phyloP scores from a whole-genome alignment of 1,140 invertebrate genomes.

The Apis cerana region DNA sequence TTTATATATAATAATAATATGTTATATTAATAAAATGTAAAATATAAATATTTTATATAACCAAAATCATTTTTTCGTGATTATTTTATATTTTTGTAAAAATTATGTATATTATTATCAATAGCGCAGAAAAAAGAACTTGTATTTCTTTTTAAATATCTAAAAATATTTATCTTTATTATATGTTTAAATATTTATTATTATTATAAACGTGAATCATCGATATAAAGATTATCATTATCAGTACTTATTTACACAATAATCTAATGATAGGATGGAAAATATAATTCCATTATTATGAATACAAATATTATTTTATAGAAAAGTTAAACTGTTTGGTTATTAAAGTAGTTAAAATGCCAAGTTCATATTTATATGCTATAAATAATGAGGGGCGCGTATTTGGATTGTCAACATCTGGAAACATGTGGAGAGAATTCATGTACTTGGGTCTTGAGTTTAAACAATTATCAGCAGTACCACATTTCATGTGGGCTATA shows the following conservation, averaged over 20 bases:
- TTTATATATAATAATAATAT: not conserved
- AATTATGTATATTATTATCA: slow-evolving; percentile 2
- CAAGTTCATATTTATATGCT: slow-evolving; percentile 90
- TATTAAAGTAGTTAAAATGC: slow-evolving; percentile 79
- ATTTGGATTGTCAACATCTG: slow-evolving; percentile 89
- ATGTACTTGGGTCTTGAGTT: slow-evolving; percentile 92
- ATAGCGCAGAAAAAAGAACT: not conserved
- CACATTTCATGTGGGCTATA: slow-evolving; percentile 94
- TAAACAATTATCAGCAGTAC: slow-evolving; percentile 91
- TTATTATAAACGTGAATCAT: not conserved
- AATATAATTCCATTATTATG: not conserved
- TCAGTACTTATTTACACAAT: not conserved
- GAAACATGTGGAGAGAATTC: slow-evolving; percentile 91
- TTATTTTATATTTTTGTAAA: not conserved
- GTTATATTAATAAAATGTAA: not conserved
- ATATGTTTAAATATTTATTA: not conserved
- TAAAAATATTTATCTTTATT: not conserved
- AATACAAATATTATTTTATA: not conserved
- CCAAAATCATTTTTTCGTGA: not conserved
- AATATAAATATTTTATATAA: not conserved
- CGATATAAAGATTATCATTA: not conserved
- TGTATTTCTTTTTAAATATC: not conserved
- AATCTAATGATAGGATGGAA: not conserved
- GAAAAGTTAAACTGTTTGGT: not conserved
- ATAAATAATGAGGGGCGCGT: slow-evolving; percentile 94